Percentiles rank a stretch among this genome's conserved stretches.
These are phyloP conservation scores for Cercopithecus neglectus DNA, from an alignment of 2,797 vertebrate species.

Conservation along the genomic window DNA sequence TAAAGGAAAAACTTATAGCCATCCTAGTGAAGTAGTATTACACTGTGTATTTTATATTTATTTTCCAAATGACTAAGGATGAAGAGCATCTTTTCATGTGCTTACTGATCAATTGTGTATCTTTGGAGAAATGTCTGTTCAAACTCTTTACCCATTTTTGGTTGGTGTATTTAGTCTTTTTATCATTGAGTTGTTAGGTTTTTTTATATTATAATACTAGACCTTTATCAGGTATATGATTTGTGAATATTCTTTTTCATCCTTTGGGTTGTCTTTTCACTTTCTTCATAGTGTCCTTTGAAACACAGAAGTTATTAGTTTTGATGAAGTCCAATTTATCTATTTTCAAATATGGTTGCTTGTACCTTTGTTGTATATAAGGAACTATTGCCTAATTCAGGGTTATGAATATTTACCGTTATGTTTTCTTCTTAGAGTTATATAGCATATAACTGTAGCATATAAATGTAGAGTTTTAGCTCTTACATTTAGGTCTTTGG, in stretches of 20 bases:
- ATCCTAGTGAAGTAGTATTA: neutral
- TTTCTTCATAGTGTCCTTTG: neutral
- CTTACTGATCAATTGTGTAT: neutral
- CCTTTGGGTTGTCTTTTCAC: neutral
- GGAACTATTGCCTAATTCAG: neutral
- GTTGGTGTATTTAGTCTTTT: neutral
- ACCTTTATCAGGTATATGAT: neutral
- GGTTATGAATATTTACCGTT: neutral
- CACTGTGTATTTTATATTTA: neutral
- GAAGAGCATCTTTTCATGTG: neutral
- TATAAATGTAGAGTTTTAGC: neutral
- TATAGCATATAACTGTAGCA: neutral
- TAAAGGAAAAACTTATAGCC: neutral
- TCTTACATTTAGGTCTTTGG: neutral
- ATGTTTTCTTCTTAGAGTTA: neutral
- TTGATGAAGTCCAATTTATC: neutral
- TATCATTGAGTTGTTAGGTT: neutral
- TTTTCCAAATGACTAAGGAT: neutral
- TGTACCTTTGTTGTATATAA: neutral
- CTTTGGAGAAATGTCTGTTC: neutral
- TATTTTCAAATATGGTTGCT: neutral
- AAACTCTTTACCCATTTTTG: neutral
- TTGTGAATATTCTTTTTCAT: neutral
- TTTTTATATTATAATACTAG: neutral
- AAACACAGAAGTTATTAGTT: neutral